Base-by-base conservation (phyloP, 2,797 vertebrate species). In the Oreortyx pictus region DNA sequence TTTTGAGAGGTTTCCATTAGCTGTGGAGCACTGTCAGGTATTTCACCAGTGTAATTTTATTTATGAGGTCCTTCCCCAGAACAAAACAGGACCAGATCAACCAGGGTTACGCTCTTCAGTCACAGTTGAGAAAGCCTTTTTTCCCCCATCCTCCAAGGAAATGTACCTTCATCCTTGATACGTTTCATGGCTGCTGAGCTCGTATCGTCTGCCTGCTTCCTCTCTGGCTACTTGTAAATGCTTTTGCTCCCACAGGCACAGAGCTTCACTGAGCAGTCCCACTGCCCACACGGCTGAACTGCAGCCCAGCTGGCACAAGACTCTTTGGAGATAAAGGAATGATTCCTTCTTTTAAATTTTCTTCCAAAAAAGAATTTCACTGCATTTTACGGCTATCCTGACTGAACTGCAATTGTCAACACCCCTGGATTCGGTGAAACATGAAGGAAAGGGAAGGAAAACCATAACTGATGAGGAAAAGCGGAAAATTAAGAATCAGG, bases 1-100 rank as follows among this genome's bases (percentile, higher is more conserved):
- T 95, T 92, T 88, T 88, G 79, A 92, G 91, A 94, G 57, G 81
- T 83, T 95, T 95, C 95, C 92, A 89, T 91, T 76, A 94, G 71
- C 64, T 16, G 7, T 77, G 41, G 64, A 94, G 52, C 61, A 91
- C 64, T 74, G 91, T 92, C 89, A 93, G 77, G 77, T 93, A 84
- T 92, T 92, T 78, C 86, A 88, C 74, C 74, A 84, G 71, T 47
- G 86, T 67, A 93, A 91, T 79, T 50, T 92, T 91, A 94, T 94
- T 94, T 92, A 96, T 61, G 91, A 94, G 81, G 29, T 90, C 57
- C 52, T 59, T 94, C 93, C 92, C 77, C 94, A 92, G 85, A 81
- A 83, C 80, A 77, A 68, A 88, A 43, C 67, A 88, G 33, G 57
- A 61, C 88, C n/a, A 57, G 47, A 90, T 73, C 71, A 92, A 39